These are phyloP conservation scores for Ennomos erosarius DNA, from an alignment of 2,888 invertebrate species.

Conservation along the genomic window DNA sequence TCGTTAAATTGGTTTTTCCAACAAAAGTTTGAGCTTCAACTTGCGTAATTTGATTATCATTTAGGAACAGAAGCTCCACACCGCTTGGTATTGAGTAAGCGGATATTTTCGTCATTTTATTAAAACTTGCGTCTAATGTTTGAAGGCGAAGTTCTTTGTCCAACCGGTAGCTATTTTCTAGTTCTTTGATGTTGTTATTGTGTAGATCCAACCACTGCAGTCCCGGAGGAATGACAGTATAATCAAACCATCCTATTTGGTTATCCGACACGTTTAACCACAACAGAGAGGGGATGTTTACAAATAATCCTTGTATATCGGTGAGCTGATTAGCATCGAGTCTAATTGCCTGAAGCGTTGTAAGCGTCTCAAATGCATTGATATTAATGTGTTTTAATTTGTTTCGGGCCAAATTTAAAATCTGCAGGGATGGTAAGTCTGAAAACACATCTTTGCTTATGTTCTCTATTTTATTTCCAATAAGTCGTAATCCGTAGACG, in stretches of 20 bases:
- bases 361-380: constrained; percentile 92
- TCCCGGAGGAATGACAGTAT: constrained; percentile 91
- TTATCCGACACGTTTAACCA: constrained; percentile 97
- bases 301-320: constrained; percentile 93
- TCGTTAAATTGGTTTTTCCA: constrained; percentile 94
- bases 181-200: constrained; percentile 92
- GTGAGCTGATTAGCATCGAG: constrained; percentile 94
- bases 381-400: constrained; percentile 91
- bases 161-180: constrained; percentile 90
- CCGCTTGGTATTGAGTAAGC: constrained; percentile 92
- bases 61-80: constrained; percentile 93
- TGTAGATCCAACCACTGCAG: constrained; percentile 96
- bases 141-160: constrained; percentile 90
- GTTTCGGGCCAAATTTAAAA: constrained; percentile 95
- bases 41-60: constrained; percentile 94
- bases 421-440: constrained; percentile 92
- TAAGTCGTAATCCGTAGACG: constrained; percentile 94
- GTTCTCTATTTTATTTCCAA: constrained; percentile 94
- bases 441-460: constrained; percentile 92
- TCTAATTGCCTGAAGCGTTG: constrained; percentile 93
- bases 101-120: constrained; percentile 91
- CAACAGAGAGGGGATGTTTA: constrained; percentile 92
- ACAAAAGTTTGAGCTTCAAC: constrained; percentile 96
- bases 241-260: constrained; percentile 95
- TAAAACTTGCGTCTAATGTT: constrained; percentile 96